Conservation (phyloP, 2,888 invertebrate species). For the Tridacna gigas region DNA sequence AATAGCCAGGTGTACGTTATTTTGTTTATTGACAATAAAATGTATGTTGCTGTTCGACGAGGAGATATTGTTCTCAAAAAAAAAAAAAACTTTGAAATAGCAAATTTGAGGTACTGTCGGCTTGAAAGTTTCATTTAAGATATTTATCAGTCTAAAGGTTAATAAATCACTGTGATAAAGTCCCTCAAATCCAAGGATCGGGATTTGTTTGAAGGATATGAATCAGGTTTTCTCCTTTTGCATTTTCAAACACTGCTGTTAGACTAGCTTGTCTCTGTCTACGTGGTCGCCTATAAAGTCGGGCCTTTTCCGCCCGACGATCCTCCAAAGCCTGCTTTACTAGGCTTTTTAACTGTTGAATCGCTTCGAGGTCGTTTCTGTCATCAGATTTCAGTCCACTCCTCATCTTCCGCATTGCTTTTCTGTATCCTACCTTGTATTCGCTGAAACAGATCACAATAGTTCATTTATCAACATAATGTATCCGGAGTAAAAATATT, state of each 20-base stretch:
- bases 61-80: too few species aligned
- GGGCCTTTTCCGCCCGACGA: constrained; percentile 25
- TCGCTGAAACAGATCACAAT: constrained; percentile 43
- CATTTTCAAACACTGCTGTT: constrained; percentile 44
- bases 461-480: too few species aligned
- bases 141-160: too few species aligned
- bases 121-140: too few species aligned
- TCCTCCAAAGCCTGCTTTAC: constrained; percentile 47
- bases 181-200: constrained; percentile 2
- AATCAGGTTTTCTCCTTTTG: neutral
- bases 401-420: constrained; percentile 45
- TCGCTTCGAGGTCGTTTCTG: constrained; percentile 27
- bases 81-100: too few species aligned
- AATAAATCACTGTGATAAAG: too few species aligned
- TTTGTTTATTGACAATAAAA: too few species aligned
- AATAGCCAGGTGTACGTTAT: too few species aligned
- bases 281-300: constrained; percentile 18
- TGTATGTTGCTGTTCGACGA: too few species aligned
- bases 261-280: constrained; percentile 47
- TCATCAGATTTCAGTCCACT: constrained; percentile 25
- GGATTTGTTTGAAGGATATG: constrained; percentile 7
- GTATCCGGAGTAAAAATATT: too few species aligned
- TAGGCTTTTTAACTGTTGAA: constrained; percentile 39
- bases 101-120: too few species aligned
- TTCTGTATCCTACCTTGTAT: constrained; percentile 54